Evolutionary conservation across 1,140 invertebrate species (phyloP).

Genomic region (Streblospio benedicti): DNA sequence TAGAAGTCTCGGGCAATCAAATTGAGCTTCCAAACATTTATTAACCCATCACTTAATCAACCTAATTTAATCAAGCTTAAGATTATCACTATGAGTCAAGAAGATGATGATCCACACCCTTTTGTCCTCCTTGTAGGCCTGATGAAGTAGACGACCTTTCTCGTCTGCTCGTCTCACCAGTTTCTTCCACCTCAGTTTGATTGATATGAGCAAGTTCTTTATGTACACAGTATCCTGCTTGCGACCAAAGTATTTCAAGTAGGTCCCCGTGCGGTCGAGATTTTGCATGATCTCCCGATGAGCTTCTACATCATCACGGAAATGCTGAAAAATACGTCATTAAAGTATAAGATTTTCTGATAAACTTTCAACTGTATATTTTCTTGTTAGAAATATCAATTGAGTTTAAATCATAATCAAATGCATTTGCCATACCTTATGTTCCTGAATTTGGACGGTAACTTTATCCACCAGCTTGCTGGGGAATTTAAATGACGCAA

Average conservation of each 20-base stretch:
- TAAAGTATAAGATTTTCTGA: neutral
- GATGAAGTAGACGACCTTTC: conserved; percentile 67
- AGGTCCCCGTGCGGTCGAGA: conserved; percentile 92
- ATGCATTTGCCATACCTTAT: conserved; percentile 60
- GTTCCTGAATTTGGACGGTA: conserved; percentile 84
- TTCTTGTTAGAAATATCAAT: too few species aligned
- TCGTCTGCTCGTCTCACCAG: conserved; percentile 72
- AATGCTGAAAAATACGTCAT: conserved; percentile 52
- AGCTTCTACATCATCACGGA: conserved; percentile 86
- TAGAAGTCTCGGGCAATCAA: too few species aligned
- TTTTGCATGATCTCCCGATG: conserved; percentile 91
- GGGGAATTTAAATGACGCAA: conserved; percentile 73
- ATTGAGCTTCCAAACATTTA: too few species aligned
- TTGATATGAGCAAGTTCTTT: conserved; percentile 91
- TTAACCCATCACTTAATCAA: too few species aligned
- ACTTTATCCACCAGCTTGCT: conserved; percentile 88
- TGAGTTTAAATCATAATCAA: neutral
- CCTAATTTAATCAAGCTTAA: too few species aligned
- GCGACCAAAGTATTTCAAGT: conserved; percentile 95
- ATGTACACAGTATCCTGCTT: conserved; percentile 98
- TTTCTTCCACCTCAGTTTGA: conserved; percentile 93
- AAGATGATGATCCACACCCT: too few species aligned
- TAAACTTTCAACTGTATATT: too few species aligned
- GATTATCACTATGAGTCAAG: too few species aligned
- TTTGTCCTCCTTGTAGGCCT: conserved; percentile 88